Base-by-base conservation (phyloP, 2,113 vertebrate genomes). In the Psilopogon haemacephalus region DNA sequence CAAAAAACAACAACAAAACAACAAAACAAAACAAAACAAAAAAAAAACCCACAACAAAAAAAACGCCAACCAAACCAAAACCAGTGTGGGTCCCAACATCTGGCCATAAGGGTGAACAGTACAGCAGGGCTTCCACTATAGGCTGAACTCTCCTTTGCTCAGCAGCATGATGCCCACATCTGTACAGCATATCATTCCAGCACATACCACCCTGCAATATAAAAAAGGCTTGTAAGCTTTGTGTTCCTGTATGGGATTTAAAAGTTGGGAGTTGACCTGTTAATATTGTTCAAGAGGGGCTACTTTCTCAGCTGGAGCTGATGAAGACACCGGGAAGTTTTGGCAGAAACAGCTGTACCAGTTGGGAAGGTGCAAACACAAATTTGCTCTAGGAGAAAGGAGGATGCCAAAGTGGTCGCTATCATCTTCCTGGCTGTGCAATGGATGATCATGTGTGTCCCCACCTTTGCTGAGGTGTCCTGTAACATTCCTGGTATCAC, bases 61-160 rank as follows among this genome's bases (percentile, higher is more conserved):
- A 44, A 44, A n/a, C n/a, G n/a, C 42, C 16, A 44, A 44, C 42
- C 7, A 44, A 44, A 44, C 5, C 17, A 23, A 21, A 44, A 60
- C 58, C 21, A 50, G 24, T 14, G 1, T 16, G 9, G 13, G 58
- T 63, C 18, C 32, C 69, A 32, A 18, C 58, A n/a, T 55, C 42
- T 46, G 26, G 32, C 42, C 58, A 6, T 8, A 33, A 65, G 19
- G 26, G 11, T 21, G 83, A 90, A 21, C 1, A 10, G 10, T 55
- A 7, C 2, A 1, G 24, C 37, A 42, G 13, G 13, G 21, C 24
- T 85, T 46, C 26, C 3, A 1, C 30, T 1, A 0, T 2, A 26
- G 52, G n/a, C 46, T 59, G 27, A 84, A 19, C 8, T 38, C 54
- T 46, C 33, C 5, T 35, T 32, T 86, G 42, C 28, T 59, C 13